phyloP scores from a whole-genome alignment of 2,888 invertebrate species.

The Synanthedon myopaeformis region DNA sequence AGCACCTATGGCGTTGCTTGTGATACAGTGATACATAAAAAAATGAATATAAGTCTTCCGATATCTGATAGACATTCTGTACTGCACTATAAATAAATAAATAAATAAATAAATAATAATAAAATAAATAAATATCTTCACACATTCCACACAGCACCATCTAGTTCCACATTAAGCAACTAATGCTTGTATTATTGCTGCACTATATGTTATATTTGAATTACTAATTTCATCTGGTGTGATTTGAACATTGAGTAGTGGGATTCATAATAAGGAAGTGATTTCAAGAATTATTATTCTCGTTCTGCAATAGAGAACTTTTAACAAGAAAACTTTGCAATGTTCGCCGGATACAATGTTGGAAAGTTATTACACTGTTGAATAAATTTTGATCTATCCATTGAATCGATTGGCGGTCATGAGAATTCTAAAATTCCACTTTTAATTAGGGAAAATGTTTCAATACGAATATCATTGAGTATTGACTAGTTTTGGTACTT shows the following conservation, averaged over 20 bases:
- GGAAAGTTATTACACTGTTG: conserved; percentile 47
- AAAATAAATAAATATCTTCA: too few species aligned
- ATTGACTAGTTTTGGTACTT: neutral
- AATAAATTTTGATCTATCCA: conserved; percentile 55
- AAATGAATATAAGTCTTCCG: too few species aligned
- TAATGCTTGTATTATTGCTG: too few species aligned
- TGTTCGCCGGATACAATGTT: conserved; percentile 57
- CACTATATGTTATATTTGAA: conserved; percentile 1
- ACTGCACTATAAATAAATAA: too few species aligned
- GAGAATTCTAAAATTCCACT: neutral
- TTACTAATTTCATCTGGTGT: conserved; percentile 6
- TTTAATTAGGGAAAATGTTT: neutral
- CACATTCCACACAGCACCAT: too few species aligned
- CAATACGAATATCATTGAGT: neutral
- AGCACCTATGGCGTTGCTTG: too few species aligned
- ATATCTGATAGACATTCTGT: too few species aligned
- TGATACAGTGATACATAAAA: too few species aligned
- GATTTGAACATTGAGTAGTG: conserved; percentile 22
- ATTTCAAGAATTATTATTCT: conserved; percentile 64
- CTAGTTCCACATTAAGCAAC: too few species aligned
- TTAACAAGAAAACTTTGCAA: conserved; percentile 67
- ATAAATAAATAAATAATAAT: too few species aligned
- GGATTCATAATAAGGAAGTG: conserved; percentile 48
- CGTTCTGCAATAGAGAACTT: conserved; percentile 64
- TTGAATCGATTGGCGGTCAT: conserved; percentile 19